Conservation (phyloP, 2,113 vertebrate species). For the Rhinogobius similis region DNA sequence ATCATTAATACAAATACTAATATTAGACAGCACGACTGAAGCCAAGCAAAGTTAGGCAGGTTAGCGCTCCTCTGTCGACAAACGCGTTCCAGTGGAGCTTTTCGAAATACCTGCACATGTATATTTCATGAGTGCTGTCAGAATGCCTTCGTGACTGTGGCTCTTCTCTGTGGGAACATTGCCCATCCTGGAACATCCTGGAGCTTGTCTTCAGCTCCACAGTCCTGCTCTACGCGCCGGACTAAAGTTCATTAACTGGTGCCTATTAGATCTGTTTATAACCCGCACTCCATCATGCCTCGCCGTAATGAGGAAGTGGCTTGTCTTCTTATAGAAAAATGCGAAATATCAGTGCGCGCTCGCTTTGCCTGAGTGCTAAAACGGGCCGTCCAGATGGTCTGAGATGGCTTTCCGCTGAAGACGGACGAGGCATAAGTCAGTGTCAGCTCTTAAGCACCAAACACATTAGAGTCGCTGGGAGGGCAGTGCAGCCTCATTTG, state of each 20-base stretch:
- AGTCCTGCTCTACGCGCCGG: conserved; percentile 3
- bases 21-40: conserved; percentile 72
- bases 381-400: conserved; percentile 72
- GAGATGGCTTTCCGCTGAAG: conserved; percentile 52
- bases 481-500: conserved; percentile 61
- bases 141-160: conserved; percentile 24
- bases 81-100: conserved; percentile 15
- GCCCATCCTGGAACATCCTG: conserved; percentile 14
- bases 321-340: conserved; percentile 60
- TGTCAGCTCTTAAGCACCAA: conserved; percentile 69
- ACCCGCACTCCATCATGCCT: conserved; percentile 53
- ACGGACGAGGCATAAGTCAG: conserved; percentile 63
- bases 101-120: conserved; percentile 51
- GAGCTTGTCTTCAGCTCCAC: conserved; percentile 6
- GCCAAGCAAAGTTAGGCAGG: conserved; percentile 29
- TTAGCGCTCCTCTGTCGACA: conserved; percentile 17
- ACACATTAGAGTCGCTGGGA: conserved; percentile 66
- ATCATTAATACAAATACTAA: conserved; percentile 82
- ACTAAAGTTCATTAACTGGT: conserved; percentile 47
- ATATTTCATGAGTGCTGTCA: conserved; percentile 45
- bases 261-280: conserved; percentile 62
- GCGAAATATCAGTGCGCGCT: conserved; percentile 59
- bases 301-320: conserved; percentile 49
- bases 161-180: conserved; percentile 37
- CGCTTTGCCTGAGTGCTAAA: conserved; percentile 40